These are phyloP conservation scores for Aleiodes sp. DNA, from an alignment of 1,140 invertebrate species.

Conservation along the genomic window DNA sequence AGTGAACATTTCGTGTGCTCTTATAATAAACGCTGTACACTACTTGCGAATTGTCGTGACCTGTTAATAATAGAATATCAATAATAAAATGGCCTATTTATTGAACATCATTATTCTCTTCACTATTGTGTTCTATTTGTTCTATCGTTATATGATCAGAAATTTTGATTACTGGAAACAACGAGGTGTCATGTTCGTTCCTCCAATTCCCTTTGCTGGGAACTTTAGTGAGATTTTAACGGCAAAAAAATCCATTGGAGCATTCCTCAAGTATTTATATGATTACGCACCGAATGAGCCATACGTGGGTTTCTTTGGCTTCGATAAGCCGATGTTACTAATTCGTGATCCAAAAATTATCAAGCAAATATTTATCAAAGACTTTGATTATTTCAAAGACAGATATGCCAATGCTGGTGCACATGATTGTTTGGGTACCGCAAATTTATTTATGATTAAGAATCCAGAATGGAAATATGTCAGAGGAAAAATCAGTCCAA, in stretches of 20 bases:
- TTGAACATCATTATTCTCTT: constrained; percentile 31
- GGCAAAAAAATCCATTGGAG: constrained; percentile 21
- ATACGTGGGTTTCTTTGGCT: constrained; percentile 54
- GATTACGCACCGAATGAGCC: constrained; percentile 28
- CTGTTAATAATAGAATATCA: too few relatives aligned
- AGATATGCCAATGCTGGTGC: constrained; percentile 40
- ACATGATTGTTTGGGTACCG: constrained; percentile 43
- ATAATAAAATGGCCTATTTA: too few relatives aligned
- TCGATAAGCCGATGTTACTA: constrained; percentile 56
- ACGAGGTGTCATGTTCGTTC: constrained; percentile 44
- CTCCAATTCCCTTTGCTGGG: constrained; percentile 52
- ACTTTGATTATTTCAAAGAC: constrained; percentile 62
- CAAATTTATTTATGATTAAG: constrained; percentile 51
- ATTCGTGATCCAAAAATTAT: constrained; percentile 62
- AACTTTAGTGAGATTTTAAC: constrained; percentile 44
- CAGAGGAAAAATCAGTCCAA: constrained; percentile 56
- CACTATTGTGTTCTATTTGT: constrained; percentile 33
- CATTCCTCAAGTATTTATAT: constrained; percentile 41
- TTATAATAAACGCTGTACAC: too few relatives aligned
- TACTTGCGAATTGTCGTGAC: too few relatives aligned
- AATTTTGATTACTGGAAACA: constrained; percentile 61
- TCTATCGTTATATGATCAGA: constrained; percentile 52
- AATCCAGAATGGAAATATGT: constrained; percentile 59
- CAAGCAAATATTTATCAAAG: constrained; percentile 63
- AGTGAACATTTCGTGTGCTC: too few relatives aligned